Conservation (phyloP, 2,113 vertebrate genomes). For the Fulmarus glacialis region DNA sequence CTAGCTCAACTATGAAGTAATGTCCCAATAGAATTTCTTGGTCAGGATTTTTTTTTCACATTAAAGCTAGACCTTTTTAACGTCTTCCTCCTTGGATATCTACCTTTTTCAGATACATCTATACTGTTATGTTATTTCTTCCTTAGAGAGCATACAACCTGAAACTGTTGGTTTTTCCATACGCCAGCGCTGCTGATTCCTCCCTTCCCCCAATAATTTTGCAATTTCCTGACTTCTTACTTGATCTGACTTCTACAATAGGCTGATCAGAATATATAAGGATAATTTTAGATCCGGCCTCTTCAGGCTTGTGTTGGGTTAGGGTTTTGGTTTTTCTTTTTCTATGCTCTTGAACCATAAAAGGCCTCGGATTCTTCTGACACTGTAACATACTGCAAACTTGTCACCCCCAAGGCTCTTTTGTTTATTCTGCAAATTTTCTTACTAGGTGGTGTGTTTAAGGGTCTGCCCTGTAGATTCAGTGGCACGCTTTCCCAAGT, state of each 20-base stretch:
- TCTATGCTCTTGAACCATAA: background rate
- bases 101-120: background rate
- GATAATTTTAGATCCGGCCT: background rate
- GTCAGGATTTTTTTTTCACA: background rate
- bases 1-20: background rate
- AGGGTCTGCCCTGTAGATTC: background rate
- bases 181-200: background rate
- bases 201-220: background rate
- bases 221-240: background rate
- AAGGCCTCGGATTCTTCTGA: fast-evolving
- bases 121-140: background rate
- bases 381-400: fast-evolving
- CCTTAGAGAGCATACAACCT: background rate
- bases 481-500: background rate
- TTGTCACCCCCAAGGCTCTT: background rate
- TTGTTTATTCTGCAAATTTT: background rate
- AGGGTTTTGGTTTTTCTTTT: background rate
- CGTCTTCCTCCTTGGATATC: background rate
- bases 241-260: background rate
- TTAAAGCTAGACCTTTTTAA: background rate
- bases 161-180: background rate
- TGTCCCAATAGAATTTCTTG: background rate
- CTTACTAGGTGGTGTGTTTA: background rate
- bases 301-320: background rate
- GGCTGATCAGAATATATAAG: background rate